phyloP scores from a whole-genome alignment of 2,888 invertebrate genomes.

The Drosophila birchii region DNA sequence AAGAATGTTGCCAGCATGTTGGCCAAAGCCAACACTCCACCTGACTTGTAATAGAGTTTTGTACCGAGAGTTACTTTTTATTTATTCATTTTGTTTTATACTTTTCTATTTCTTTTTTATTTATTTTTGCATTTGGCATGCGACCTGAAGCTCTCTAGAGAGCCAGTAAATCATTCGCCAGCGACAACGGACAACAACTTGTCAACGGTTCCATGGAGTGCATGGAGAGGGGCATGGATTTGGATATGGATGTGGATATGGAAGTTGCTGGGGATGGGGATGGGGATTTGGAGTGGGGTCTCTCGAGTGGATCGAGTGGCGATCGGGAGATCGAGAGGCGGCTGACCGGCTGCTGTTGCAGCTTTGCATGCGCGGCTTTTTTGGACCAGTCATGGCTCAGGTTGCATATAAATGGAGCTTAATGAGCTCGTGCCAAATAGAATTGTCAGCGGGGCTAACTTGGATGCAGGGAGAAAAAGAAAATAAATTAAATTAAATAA shows the following conservation, averaged over 20 bases:
- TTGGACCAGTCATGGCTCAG: slow-evolving; percentile 76
- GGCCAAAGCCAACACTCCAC: slow-evolving; percentile 39
- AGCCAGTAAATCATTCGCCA: slow-evolving; percentile 74
- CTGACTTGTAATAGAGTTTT: slow-evolving; percentile 34
- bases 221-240: slow-evolving; percentile 20
- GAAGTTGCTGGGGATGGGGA: background rate
- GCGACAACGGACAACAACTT: slow-evolving; percentile 80
- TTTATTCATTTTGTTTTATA: slow-evolving; percentile 4
- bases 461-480: slow-evolving; percentile 4
- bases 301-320: slow-evolving; percentile 41
- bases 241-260: slow-evolving; percentile 5
- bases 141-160: slow-evolving; percentile 48
- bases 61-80: background rate
- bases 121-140: slow-evolving; percentile 37
- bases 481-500: background rate
- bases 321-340: slow-evolving; percentile 52
- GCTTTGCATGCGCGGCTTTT: slow-evolving; percentile 42
- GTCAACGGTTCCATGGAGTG: slow-evolving; percentile 59
- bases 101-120: background rate
- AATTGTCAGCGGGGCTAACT: slow-evolving; percentile 69
- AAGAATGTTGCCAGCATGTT: slow-evolving; percentile 37
- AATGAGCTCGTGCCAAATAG: slow-evolving; percentile 83
- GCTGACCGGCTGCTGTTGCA: slow-evolving; percentile 23
- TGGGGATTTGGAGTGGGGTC: slow-evolving; percentile 21
- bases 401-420: slow-evolving; percentile 83